Evolutionary conservation across 2,888 invertebrate genomes (phyloP), one percentile per base, ranked within the genome.

Genomic region (Eilema griseolum): DNA sequence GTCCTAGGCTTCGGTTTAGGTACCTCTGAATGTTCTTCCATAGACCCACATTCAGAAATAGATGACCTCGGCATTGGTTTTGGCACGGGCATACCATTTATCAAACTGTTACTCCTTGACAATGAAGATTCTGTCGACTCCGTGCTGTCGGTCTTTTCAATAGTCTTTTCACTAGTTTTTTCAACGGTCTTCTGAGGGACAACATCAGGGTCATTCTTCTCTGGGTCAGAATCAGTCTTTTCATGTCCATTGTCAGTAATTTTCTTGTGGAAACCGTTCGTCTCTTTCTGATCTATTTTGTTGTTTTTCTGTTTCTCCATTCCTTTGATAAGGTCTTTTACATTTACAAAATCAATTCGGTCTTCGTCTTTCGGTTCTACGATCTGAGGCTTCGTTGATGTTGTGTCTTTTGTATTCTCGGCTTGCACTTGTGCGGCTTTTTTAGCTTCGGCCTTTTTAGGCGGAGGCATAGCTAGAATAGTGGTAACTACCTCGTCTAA

Each of bases 11-110:
- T 97, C 20, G 97, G 97, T 70, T 94, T 94, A 0, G 95, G 93
- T 0, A 90, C 90, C 78, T 95, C 95, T 4, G 85, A 85, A 46
- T 88, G 87, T 31, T 64, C 96, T 41, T 96, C 96, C 14, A 89
- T 86, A 0, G 94, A 89, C 0, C 96, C 96, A 2, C 96, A 96
- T 83, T 98, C 98, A 1, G 97, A 97, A 70, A 98, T 96, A 20
- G 98, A 98, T 0, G 97, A 97, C 82, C 98, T 96, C 0, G 98
- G 98, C 92, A 98, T 93, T 20, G 98, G 98, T 88, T 98, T 98
- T 0, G 98, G 98, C 2, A 97, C 88, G 63, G 96, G 95, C 0
- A 86, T 84, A 0, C 95, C 95, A 61, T 95, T 96, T 10, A 93
- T 89, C 72, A 92, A 82, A 82, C 93, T 93, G 70, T 93, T 92